phyloP scores from a whole-genome alignment of 2,113 vertebrate genomes.

The Gopherus flavomarginatus region DNA sequence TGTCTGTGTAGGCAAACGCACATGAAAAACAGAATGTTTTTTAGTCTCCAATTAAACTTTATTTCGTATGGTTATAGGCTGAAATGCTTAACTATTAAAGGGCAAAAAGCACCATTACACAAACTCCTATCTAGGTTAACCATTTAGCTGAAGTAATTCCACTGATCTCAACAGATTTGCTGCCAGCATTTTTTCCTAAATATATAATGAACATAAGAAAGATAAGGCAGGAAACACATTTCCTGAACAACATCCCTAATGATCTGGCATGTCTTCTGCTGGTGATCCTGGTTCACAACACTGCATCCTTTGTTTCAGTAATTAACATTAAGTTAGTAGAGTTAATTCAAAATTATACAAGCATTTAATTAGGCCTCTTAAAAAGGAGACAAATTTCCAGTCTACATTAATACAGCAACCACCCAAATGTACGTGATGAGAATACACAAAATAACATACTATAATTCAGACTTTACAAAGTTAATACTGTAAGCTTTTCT shows the following conservation, averaged over 20 bases:
- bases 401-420: neutral
- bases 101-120: neutral
- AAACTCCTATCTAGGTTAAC: neutral
- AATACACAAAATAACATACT: neutral
- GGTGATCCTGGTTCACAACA: neutral
- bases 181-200: neutral
- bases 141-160: neutral
- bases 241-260: neutral
- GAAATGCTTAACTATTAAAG: neutral
- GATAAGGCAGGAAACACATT: neutral
- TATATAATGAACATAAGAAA: neutral
- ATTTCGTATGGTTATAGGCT: neutral
- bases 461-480: conserved; percentile 13
- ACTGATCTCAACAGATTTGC: neutral
- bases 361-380: neutral
- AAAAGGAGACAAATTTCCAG: neutral
- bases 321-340: neutral
- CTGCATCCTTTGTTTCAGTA: rapidly evolving
- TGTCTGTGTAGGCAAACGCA: neutral
- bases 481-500: conserved; percentile 19
- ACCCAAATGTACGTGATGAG: neutral
- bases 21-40: neutral
- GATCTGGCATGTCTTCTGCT: neutral
- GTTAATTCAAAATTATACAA: neutral
- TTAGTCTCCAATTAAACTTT: neutral